Evolutionary conservation across 2,797 vertebrate species (phyloP).

Genomic region (Sebastes hubbsi): DNA sequence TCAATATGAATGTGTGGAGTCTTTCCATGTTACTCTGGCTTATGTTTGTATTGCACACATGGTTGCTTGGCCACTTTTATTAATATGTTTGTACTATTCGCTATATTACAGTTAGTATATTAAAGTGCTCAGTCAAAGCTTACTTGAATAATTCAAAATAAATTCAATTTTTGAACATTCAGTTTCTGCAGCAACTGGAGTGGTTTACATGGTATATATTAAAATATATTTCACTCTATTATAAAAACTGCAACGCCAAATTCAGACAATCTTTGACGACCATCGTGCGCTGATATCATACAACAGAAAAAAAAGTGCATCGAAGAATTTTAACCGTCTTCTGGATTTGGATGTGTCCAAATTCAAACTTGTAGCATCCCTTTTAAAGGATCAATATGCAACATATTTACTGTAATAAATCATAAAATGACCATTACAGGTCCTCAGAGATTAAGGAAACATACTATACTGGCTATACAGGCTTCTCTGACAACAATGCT

Average conservation of each 20-base stretch:
- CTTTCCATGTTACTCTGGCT: not conserved
- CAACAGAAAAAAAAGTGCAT: constrained; percentile 1
- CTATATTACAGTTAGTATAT: not conserved
- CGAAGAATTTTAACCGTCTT: constrained; percentile 1
- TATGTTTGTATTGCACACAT: constrained; percentile 1
- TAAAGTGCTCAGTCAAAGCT: not conserved
- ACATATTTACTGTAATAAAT: not conserved
- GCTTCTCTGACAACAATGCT: too few relatives aligned
- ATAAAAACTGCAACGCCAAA: constrained; percentile 3
- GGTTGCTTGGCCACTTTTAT: not conserved
- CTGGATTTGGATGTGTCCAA: constrained; percentile 39
- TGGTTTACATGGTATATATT: not conserved
- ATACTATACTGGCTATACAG: not conserved
- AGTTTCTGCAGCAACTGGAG: not conserved
- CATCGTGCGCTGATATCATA: constrained; percentile 3
- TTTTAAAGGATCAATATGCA: not conserved
- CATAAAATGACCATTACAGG: not conserved
- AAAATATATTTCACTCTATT: constrained; percentile 1
- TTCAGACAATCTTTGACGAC: constrained; percentile 20
- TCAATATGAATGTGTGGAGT: not conserved
- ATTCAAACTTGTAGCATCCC: constrained; percentile 23
- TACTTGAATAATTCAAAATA: constrained; percentile 22
- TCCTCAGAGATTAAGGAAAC: not conserved
- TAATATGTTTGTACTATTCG: not conserved
- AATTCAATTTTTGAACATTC: not conserved